phyloP scores from a whole-genome alignment of 2,113 vertebrate species.

The Chauna torquata region DNA sequence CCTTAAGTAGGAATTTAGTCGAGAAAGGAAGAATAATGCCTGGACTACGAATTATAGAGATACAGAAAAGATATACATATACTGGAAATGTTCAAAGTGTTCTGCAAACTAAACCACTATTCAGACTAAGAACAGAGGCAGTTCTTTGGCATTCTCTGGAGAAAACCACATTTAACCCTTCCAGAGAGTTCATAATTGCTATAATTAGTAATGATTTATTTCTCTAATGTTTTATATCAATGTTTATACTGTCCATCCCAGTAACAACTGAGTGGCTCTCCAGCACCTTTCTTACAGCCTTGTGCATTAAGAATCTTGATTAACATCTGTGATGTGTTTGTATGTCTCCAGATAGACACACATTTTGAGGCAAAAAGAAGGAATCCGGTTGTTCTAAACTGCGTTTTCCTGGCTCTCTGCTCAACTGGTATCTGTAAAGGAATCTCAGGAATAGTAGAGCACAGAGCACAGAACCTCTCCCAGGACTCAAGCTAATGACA shows the following conservation, averaged over 20 bases:
- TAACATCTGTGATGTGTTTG: not conserved
- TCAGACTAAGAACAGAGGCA: not conserved
- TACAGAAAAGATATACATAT: not conserved
- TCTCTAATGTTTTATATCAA: not conserved
- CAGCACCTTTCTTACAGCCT: not conserved
- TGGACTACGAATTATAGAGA: not conserved
- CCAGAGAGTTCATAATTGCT: not conserved
- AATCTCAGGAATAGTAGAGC: not conserved
- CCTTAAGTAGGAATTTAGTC: not conserved
- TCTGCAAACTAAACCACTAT: not conserved
- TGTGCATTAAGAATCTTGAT: not conserved
- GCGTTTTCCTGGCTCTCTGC: not conserved
- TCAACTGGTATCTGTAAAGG: not conserved
- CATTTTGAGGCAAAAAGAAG: not conserved
- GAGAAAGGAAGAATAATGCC: not conserved
- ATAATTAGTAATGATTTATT: not conserved
- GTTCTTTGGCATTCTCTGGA: not conserved
- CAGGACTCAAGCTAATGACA: not conserved
- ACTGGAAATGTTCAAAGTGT: not conserved
- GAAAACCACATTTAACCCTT: not conserved
- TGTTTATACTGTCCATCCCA: not conserved
- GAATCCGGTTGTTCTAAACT: not conserved
- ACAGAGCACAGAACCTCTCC: not conserved
- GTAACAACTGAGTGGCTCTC: not conserved
- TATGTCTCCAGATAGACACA: not conserved